Percentiles rank a stretch among this genome's conserved stretches.
phyloP scores from a whole-genome alignment of 92 coral and sea anemone species.

The Zoanthus gigantus region DNA sequence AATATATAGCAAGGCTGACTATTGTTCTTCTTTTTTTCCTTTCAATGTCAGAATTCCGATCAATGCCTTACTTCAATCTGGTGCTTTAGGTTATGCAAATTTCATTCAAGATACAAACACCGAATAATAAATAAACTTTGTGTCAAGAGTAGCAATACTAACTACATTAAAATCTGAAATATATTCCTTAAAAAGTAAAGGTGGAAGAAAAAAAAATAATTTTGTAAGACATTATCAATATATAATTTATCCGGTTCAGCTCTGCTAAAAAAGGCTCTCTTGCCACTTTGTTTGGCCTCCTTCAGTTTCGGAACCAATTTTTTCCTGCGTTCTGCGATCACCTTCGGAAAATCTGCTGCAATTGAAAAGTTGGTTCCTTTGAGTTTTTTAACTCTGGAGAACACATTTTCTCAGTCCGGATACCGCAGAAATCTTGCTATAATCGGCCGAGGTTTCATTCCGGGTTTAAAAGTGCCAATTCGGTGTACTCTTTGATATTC shows the following conservation, averaged over 20 bases:
- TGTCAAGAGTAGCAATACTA: too few relatives aligned
- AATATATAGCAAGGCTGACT: too few relatives aligned
- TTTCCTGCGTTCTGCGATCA: constrained; percentile 30
- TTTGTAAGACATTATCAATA: background rate
- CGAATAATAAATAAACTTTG: too few relatives aligned
- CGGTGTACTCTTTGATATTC: constrained; percentile 3
- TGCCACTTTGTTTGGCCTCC: constrained; percentile 15
- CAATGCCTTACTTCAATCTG: too few relatives aligned
- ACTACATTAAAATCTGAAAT: too few relatives aligned
- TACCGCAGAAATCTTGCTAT: constrained; percentile 54
- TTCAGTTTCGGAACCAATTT: background rate
- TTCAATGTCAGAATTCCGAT: too few relatives aligned
- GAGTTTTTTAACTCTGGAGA: constrained; percentile 22
- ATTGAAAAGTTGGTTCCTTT: constrained; percentile 43
- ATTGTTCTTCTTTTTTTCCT: too few relatives aligned
- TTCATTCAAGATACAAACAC: too few relatives aligned
- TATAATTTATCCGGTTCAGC: constrained; percentile 39
- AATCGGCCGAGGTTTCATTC: constrained; percentile 33
- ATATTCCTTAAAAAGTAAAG: too few relatives aligned
- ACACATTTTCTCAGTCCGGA: constrained; percentile 34
- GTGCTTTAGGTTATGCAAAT: too few relatives aligned
- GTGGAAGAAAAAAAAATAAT: background rate
- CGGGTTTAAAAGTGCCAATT: background rate
- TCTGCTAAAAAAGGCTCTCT: constrained; percentile 28
- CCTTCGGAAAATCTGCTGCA: constrained; percentile 46